phyloP scores from a whole-genome alignment of 2,888 invertebrate species.

The Tubiluchus corallicola region DNA sequence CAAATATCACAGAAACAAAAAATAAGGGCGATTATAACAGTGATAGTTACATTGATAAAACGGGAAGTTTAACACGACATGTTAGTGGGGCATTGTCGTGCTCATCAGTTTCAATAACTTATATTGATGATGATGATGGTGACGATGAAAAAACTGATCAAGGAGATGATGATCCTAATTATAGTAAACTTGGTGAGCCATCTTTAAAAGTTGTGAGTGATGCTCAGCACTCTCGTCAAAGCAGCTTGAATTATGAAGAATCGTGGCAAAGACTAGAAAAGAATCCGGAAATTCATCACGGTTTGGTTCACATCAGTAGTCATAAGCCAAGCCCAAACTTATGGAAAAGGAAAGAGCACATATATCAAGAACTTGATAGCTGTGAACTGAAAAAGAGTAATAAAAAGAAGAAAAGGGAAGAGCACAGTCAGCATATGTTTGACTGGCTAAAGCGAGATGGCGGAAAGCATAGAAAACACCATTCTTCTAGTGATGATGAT shows the following conservation, averaged over 20 bases:
- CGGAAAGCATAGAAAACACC: too few relatives aligned
- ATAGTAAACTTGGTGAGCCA: neutral
- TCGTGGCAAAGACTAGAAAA: neutral
- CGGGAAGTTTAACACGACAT: conserved; percentile 1
- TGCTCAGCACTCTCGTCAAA: neutral
- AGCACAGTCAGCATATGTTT: too few relatives aligned
- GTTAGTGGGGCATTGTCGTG: neutral
- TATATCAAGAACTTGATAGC: neutral
- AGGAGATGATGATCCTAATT: neutral
- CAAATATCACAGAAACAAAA: too few relatives aligned
- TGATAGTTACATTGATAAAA: too few relatives aligned
- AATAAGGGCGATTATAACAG: too few relatives aligned
- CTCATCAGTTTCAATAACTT: neutral
- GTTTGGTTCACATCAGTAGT: neutral
- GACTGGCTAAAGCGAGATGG: too few relatives aligned
- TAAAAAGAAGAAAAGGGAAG: too few relatives aligned
- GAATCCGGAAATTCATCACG: conserved; percentile 3
- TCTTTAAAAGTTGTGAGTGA: too few relatives aligned
- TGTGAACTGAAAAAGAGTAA: too few relatives aligned
- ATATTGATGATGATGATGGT: neutral
- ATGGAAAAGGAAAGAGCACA: neutral
- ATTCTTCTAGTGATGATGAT: too few relatives aligned
- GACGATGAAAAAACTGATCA: neutral
- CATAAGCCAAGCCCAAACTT: neutral
- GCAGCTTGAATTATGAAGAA: neutral